Base-by-base conservation (phyloP, 2,113 vertebrate genomes). In the Otolemur garnettii region DNA sequence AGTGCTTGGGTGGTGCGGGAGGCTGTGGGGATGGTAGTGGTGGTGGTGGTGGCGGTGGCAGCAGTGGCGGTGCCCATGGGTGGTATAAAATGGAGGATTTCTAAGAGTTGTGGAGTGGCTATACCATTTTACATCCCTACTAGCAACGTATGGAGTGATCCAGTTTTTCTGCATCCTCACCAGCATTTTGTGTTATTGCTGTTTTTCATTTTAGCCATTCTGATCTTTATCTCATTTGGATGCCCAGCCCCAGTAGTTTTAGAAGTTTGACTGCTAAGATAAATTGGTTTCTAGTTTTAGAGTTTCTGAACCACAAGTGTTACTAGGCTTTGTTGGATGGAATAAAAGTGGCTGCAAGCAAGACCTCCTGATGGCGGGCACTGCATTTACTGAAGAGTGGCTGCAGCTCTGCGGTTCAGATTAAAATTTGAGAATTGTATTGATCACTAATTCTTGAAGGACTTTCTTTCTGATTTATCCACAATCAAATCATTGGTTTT, bases 341-440 rank as follows among this genome's bases (percentile, higher is more conserved):
- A 99, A 99, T 95, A 99, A 99, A 98, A 99, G 99, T 2, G 99
- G 99, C 11, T 98, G 99, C 92, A 99, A 99, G 94, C 99, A 99
- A 98, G 99, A 99, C 98, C 99, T 99, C 90, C 98, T 99, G 83
- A 98, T 99, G 98, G 98, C 99, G 99, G 98, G 99, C 99, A 64
- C 97, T 99, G 98, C 98, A 99, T 96, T 98, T 99, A 87, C 91
- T 99, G 97, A 99, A 99, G 98, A 99, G 98, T 0, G 99, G 99
- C 98, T 99, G 99, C 98, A 99, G 99, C 97, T 98, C 98, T 53
- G 99, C 99, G 38, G 99, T 99, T 97, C 99, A 99, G 97, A 98
- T 98, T 90, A 99, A 99, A 97, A 99, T 99, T 91, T 98, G 98
- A 69, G 99, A 99, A 90, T 98, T 99, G 60, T 99, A 99, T 83